Conservation (phyloP, 2,888 invertebrate genomes). For the Erebia epiphron region DNA sequence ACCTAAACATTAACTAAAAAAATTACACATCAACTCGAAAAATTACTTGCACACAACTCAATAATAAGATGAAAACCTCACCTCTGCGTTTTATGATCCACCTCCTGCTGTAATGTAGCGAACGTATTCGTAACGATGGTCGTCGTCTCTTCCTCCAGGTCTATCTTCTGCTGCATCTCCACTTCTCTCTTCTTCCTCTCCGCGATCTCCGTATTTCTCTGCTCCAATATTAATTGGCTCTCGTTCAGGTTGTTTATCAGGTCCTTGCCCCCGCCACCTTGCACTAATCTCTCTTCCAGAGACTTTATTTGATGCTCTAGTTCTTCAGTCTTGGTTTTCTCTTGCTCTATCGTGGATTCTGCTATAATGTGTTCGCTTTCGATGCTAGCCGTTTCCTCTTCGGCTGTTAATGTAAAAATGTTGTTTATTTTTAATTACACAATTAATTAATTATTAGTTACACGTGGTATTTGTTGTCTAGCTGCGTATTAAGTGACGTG, state of each 20-base stretch:
- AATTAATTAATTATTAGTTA: not conserved
- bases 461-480: not conserved
- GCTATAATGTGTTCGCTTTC: constrained; percentile 77
- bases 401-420: constrained; percentile 48
- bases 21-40: no score
- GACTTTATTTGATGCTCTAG: constrained; percentile 90
- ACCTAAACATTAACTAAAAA: no score
- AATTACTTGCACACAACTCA: no score
- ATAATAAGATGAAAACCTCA: constrained; percentile 32
- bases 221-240: constrained; percentile 94
- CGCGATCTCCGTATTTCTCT: constrained; percentile 91
- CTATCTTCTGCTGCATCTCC: constrained; percentile 97
- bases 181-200: constrained; percentile 94
- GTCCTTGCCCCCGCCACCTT: constrained; percentile 89
- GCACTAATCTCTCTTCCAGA: constrained; percentile 96
- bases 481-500: not conserved
- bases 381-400: constrained; percentile 69
- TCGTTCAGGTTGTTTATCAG: constrained; percentile 97
- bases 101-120: constrained; percentile 96
- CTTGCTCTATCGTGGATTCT: constrained; percentile 84
- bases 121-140: constrained; percentile 95
- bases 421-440: no score
- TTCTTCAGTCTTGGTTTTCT: constrained; percentile 88
- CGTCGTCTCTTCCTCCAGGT: constrained; percentile 96
- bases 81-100: constrained; percentile 95